A percentile compares a stretch with the other conserved stretches of the same genome.
Evolutionary conservation across 1,140 invertebrate genomes (phyloP).

Genomic region (Chymomyza costata): DNA sequence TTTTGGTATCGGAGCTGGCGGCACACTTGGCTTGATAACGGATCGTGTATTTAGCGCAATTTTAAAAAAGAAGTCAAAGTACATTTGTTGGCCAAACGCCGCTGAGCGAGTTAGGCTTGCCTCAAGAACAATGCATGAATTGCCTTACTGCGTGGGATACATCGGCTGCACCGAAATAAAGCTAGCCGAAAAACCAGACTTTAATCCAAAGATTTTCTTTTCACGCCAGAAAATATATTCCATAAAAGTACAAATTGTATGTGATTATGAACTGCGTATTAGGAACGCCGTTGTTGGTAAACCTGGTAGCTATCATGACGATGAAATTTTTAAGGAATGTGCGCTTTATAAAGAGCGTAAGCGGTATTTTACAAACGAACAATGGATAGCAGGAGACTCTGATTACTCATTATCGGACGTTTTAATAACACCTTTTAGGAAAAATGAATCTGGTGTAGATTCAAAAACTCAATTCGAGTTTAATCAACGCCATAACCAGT

Average conservation of each 20-base stretch:
- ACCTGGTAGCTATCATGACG: background rate
- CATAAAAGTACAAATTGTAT: conserved; percentile 1
- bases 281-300: background rate
- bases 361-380: background rate
- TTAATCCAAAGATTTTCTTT: background rate
- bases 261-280: background rate
- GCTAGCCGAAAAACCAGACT: background rate
- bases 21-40: background rate
- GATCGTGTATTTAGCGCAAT: background rate
- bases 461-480: background rate
- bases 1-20: background rate
- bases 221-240: background rate
- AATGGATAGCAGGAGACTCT: background rate
- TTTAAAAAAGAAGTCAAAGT: background rate
- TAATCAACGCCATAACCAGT: background rate
- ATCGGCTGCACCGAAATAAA: background rate
- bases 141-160: background rate
- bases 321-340: background rate
- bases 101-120: background rate
- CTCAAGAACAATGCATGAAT: background rate
- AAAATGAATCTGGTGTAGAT: background rate
- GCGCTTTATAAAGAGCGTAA: background rate
- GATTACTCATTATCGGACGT: background rate
- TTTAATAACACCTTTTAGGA: background rate
- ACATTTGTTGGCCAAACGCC: background rate